Base-by-base conservation (phyloP, 2,888 invertebrate species). In the Cephus runcator region DNA sequence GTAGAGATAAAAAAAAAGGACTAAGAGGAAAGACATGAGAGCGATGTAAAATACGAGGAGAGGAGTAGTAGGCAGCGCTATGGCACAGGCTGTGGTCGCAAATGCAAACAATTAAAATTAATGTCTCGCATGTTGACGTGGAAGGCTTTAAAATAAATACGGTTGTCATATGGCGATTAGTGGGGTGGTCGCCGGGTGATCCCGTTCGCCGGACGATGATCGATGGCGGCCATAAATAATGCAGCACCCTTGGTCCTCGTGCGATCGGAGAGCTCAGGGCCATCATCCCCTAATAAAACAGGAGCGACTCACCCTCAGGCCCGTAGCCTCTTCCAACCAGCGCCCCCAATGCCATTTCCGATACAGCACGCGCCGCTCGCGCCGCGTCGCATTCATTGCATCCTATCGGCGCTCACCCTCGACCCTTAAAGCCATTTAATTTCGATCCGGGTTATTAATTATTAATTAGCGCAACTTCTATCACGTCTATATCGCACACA, bases 131-230 rank as follows among this genome's bases (percentile, higher is more conserved):
- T 83, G 88, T 88, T 87, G 87, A 86, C 85, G 85, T 85, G 84
- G 84, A 86, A 83, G 87, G 88, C 84, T 88, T 88, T 87, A 88
- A 89, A 90, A 90, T 90, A 90, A 90, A 90, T 90, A 83, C 88
- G 90, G 88, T 88, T 91, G 91, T 90, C 91, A 88, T 90, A 89
- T 88, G 90, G 90, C 90, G 90, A 91, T 91, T 91, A 91, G 89
- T 88, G 87, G 89, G 88, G 88, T 87, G 88, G 88, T 87, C 85
- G 87, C 86, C 81, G 80, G 85, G 82, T 82, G 84, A 85, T 83
- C 82, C 85, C 81, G 82, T 81, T 84, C 77, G 85, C 85, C 79
- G 88, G 87, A 90, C 88, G 89, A 90, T 91, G 91, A 91, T 91
- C 91, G 91, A 91, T 91, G 90, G 87, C 84, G 82, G 86, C 86